Conservation (phyloP, 2,888 invertebrate species). For the Leptinotarsa rubiginosa region DNA sequence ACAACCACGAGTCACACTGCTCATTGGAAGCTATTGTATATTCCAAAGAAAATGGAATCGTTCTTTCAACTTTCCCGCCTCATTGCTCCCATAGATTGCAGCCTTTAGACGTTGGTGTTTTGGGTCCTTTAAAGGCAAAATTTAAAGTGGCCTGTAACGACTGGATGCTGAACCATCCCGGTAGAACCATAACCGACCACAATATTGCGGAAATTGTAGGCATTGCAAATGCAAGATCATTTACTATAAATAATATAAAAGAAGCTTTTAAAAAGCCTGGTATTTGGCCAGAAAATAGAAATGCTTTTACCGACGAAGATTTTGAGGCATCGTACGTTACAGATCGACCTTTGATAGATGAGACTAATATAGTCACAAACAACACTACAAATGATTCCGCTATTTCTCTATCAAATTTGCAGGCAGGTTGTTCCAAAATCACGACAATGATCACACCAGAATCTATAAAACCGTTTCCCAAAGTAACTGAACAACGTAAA, state of each 20-base stretch:
- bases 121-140: constrained; percentile 52
- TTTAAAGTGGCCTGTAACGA: constrained; percentile 46
- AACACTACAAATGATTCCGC: background rate
- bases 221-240: background rate
- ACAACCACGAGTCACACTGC: constrained; percentile 28
- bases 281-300: constrained; percentile 22
- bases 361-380: background rate
- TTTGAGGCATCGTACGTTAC: constrained; percentile 21
- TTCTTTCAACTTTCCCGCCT: constrained; percentile 57
- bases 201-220: constrained; percentile 37
- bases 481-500: background rate
- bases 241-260: constrained; percentile 10
- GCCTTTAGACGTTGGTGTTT: constrained; percentile 44
- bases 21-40: constrained; percentile 43
- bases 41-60: constrained; percentile 53
- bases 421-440: constrained; percentile 1
- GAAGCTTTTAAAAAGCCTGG: background rate
- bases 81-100: constrained; percentile 53
- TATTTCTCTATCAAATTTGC: background rate
- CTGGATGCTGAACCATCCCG: constrained; percentile 36
- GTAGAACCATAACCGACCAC: constrained; percentile 50
- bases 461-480: background rate
- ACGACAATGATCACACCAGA: background rate
- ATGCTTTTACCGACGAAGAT: constrained; percentile 18
- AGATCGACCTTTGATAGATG: constrained; percentile 25